Conservation (phyloP, 2,888 invertebrate species). For the Cephus pulcher region DNA sequence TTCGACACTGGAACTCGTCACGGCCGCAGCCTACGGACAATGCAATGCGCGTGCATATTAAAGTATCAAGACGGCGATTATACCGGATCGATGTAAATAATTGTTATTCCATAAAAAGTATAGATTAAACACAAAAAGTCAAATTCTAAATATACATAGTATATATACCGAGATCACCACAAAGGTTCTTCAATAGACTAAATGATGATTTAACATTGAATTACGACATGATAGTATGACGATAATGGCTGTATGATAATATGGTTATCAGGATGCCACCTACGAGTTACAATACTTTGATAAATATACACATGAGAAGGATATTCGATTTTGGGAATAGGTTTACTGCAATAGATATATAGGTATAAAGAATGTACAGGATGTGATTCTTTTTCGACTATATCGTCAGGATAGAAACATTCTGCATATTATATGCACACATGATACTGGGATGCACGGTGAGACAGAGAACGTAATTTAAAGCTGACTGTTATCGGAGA, state of each 20-base stretch:
- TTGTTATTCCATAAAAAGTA: not conserved
- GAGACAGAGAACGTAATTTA: not conserved
- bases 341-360: not conserved
- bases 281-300: not conserved
- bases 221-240: conserved; percentile 1
- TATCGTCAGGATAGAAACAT: not conserved
- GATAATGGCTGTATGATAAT: not conserved
- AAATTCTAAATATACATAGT: conserved; percentile 8
- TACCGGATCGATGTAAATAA: not conserved
- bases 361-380: not conserved
- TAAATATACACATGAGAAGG: not conserved
- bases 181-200: conserved; percentile 22
- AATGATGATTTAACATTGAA: conserved; percentile 33
- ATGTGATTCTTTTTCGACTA: not conserved
- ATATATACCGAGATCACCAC: conserved; percentile 6
- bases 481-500: not conserved
- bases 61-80: not conserved
- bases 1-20: conserved; percentile 77
- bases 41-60: not conserved
- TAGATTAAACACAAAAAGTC: conserved; percentile 15
- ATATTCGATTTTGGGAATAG: not conserved
- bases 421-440: not conserved
- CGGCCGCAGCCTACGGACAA: conserved; percentile 71
- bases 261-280: not conserved
- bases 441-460: not conserved